phyloP scores from a whole-genome alignment of 2,797 vertebrate species.

The Otolemur crassicaudatus region DNA sequence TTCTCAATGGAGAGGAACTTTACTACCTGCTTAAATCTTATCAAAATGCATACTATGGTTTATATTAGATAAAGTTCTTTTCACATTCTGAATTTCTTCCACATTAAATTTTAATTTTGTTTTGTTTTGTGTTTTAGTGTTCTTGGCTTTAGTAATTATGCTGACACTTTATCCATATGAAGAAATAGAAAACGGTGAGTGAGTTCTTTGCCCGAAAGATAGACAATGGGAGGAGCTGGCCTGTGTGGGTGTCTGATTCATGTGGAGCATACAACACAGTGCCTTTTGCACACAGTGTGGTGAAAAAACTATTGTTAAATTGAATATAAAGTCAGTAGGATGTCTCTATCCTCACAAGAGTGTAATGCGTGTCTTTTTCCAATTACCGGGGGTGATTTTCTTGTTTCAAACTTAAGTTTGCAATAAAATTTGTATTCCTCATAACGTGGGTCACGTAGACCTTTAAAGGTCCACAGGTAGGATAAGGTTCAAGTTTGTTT shows the following conservation, averaged over 20 bases:
- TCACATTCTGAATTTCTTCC: neutral
- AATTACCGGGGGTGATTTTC: neutral
- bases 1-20: neutral
- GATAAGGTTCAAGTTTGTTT: neutral
- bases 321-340: neutral
- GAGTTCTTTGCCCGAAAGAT: neutral
- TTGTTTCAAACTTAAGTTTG: neutral
- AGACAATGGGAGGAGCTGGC: neutral
- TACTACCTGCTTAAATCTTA: constrained; percentile 13
- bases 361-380: neutral
- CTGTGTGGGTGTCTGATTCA: neutral
- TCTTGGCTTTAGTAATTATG: neutral
- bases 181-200: neutral
- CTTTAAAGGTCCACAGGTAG: neutral
- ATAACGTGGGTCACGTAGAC: neutral
- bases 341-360: neutral
- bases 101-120: neutral
- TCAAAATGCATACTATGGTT: neutral
- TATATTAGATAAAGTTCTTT: neutral
- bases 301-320: neutral
- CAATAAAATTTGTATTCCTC: neutral
- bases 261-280: neutral
- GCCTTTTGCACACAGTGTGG: neutral
- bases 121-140: neutral
- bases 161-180: neutral